These are phyloP conservation scores for Cantharis nigra DNA, from an alignment of 2,888 invertebrate species.

Conservation along the genomic window DNA sequence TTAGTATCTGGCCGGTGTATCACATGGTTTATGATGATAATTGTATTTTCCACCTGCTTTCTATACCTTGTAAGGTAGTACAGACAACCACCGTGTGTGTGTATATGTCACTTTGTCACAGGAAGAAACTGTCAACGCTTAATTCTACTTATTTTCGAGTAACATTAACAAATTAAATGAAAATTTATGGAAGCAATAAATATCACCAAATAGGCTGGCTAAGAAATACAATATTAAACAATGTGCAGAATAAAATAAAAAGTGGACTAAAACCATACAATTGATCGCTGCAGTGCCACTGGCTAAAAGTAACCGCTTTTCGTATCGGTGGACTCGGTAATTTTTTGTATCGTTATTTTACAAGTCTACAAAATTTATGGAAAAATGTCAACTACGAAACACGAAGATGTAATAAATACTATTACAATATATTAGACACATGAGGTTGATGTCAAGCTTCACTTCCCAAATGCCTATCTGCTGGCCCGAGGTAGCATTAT, in stretches of 20 bases:
- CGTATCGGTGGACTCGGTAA: not conserved
- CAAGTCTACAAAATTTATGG: not conserved
- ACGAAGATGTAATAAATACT: not conserved
- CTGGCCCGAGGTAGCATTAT: too few species aligned
- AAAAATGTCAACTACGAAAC: not conserved
- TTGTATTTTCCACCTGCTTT: constrained; percentile 32
- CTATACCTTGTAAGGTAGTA: constrained; percentile 5
- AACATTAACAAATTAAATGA: not conserved
- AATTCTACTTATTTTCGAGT: not conserved
- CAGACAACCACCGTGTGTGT: constrained; percentile 5
- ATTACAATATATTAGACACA: too few species aligned
- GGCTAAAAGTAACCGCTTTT: not conserved
- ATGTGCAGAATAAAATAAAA: not conserved
- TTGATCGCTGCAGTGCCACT: not conserved
- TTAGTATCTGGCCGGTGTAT: constrained; percentile 39
- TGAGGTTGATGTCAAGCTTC: too few species aligned
- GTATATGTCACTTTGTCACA: constrained; percentile 9
- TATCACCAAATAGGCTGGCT: not conserved
- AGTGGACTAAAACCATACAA: not conserved
- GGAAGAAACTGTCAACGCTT: constrained; percentile 26
- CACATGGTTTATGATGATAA: constrained; percentile 38
- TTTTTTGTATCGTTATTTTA: not conserved
- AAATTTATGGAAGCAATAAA: not conserved
- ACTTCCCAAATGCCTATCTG: too few species aligned
- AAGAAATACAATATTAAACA: not conserved